Percentiles rank a stretch among this genome's conserved stretches.
Evolutionary conservation across 2,888 invertebrate species (phyloP).

Genomic region (Tribolium freemani): DNA sequence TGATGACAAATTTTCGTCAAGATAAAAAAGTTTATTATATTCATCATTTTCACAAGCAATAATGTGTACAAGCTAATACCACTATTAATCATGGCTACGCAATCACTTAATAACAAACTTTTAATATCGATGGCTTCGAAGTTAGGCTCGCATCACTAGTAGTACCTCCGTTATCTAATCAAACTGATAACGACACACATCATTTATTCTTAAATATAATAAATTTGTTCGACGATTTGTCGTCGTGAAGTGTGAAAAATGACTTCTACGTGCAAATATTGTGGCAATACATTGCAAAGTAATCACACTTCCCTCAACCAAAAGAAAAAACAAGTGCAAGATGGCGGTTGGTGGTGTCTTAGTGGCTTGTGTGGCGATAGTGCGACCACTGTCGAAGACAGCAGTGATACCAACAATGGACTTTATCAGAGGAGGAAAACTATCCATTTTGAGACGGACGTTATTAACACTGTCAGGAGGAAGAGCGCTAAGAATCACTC

Average conservation of each 20-base stretch:
- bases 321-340: slow-evolving; percentile 27
- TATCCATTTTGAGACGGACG: slow-evolving; percentile 54
- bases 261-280: slow-evolving; percentile 47
- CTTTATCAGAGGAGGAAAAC: slow-evolving; percentile 52
- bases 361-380: slow-evolving; percentile 45
- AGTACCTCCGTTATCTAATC: slow-evolving; percentile 34
- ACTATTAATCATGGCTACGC: background rate
- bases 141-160: slow-evolving; percentile 13
- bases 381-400: background rate
- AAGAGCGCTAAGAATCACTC: slow-evolving; percentile 28
- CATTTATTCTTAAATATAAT: slow-evolving; percentile 37
- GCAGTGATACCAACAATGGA: slow-evolving; percentile 37
- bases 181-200: slow-evolving; percentile 22
- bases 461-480: slow-evolving; percentile 14
- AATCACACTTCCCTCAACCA: slow-evolving; percentile 2
- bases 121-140: slow-evolving; percentile 29
- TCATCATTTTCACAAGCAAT: background rate
- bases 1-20: background rate
- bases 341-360: slow-evolving; percentile 51
- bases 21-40: background rate
- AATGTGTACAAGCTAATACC: background rate
- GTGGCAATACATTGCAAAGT: slow-evolving; percentile 46
- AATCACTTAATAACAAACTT: slow-evolving; percentile 13
- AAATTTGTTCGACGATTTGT: slow-evolving; percentile 20
- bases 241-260: slow-evolving; percentile 29